Evolutionary conservation across 2,888 invertebrate genomes (phyloP).

Genomic region (Melitaea athalia): DNA sequence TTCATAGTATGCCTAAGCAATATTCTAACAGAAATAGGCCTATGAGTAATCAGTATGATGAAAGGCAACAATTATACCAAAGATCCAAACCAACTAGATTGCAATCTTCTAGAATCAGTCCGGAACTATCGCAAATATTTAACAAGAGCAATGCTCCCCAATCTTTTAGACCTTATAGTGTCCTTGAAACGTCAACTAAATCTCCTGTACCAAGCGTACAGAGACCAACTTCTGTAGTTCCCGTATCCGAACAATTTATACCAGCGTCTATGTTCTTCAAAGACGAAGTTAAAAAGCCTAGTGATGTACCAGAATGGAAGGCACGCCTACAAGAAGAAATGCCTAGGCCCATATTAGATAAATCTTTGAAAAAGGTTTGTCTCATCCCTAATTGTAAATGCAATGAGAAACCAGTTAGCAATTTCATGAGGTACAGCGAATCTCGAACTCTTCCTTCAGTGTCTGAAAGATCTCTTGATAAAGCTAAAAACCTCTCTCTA

Average conservation of each 20-base stretch:
- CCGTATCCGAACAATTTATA: conserved; percentile 71
- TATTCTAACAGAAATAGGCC: conserved; percentile 63
- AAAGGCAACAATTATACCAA: conserved; percentile 61
- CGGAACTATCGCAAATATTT: conserved; percentile 59
- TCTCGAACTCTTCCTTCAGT: conserved; percentile 64
- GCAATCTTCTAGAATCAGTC: conserved; percentile 54
- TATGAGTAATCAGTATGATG: conserved; percentile 65
- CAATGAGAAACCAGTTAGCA: conserved; percentile 53
- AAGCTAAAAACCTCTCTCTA: conserved; percentile 70
- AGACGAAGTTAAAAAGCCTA: conserved; percentile 55
- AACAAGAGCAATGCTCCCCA: conserved; percentile 59
- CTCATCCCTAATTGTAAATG: conserved; percentile 77
- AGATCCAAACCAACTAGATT: conserved; percentile 57
- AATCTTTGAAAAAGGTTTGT: conserved; percentile 64
- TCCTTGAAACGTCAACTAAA: conserved; percentile 65
- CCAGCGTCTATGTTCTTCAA: conserved; percentile 70
- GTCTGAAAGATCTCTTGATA: conserved; percentile 63
- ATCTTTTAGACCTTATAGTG: conserved; percentile 72
- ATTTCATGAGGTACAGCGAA: conserved; percentile 61
- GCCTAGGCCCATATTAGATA: conserved; percentile 61
- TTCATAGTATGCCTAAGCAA: conserved; percentile 59
- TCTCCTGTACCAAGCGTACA: conserved; percentile 58
- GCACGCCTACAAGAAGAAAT: conserved; percentile 66
- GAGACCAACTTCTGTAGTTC: conserved; percentile 74
- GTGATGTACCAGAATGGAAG: conserved; percentile 73